Percentiles rank a stretch among this genome's conserved stretches.
These are phyloP conservation scores for Chromis chromis DNA, from an alignment of 2,797 vertebrate genomes.

Conservation along the genomic window DNA sequence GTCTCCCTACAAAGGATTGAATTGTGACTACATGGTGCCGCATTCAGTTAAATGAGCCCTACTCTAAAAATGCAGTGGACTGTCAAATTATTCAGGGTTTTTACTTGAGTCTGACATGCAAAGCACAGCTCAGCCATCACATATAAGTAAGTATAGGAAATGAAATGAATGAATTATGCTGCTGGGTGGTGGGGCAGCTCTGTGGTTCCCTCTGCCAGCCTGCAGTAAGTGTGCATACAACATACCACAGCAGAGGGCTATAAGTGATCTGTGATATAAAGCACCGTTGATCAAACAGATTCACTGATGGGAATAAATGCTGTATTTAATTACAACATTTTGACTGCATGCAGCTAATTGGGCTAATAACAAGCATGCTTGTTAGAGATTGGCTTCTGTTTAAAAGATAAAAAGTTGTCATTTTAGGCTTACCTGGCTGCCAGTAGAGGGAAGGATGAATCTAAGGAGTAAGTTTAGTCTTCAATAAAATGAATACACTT, in stretches of 20 bases:
- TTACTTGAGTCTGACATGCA: constrained; percentile 20
- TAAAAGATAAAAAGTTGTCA: not conserved
- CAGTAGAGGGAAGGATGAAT: not conserved
- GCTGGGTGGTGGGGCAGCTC: not conserved
- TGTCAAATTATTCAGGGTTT: constrained; percentile 15
- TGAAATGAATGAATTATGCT: constrained; percentile 1
- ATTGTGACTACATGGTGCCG: not conserved
- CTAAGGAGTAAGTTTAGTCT: not conserved
- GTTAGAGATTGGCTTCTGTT: constrained; percentile 15
- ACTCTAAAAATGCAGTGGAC: constrained; percentile 21
- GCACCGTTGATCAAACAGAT: not conserved
- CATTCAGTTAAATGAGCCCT: not conserved
- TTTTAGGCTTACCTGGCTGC: not conserved
- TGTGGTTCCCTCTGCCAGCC: no score
- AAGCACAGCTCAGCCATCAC: constrained; percentile 1
- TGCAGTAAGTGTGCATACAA: no score
- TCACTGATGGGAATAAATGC: not conserved
- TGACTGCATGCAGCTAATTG: constrained; percentile 11
- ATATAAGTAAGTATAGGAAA: constrained; percentile 12
- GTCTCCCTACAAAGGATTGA: not conserved
- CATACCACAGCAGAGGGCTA: not conserved
- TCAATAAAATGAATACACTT: not conserved
- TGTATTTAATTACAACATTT: not conserved
- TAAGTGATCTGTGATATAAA: not conserved
- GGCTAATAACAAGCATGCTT: constrained; percentile 13